phyloP scores from a whole-genome alignment of 2,797 vertebrate species.

The Clarias platycephalus region DNA sequence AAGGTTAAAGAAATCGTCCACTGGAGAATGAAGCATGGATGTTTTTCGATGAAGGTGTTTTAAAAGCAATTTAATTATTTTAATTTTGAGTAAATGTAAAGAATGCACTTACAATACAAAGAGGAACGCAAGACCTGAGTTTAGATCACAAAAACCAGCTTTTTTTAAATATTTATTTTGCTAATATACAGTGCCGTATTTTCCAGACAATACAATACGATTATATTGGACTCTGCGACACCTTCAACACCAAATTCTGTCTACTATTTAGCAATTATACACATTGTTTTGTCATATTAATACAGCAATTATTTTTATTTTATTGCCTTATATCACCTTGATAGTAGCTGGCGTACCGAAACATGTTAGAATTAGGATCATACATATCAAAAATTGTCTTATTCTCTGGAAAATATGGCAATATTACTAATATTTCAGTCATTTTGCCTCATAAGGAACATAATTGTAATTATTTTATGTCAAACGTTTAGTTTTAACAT shows the following conservation, averaged over 20 bases:
- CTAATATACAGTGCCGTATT: not conserved
- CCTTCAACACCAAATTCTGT: not conserved
- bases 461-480: not conserved
- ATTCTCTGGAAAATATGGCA: constrained; percentile 19
- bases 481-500: not conserved
- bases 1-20: constrained; percentile 13
- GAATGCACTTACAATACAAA: not conserved
- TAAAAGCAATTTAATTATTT: not conserved
- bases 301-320: not conserved
- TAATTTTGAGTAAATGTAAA: not conserved
- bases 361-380: not conserved
- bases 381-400: not conserved
- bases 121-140: not conserved
- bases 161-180: not conserved
- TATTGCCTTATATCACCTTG: not conserved
- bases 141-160: not conserved
- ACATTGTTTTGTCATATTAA: not conserved
- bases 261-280: not conserved
- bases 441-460: constrained; percentile 1
- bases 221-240: not conserved
- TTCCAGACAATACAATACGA: not conserved
- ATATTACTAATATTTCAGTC: not conserved
- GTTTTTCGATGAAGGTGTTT: not conserved
- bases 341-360: not conserved
- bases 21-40: not conserved